Base-by-base conservation (phyloP, 53 echinoderm and acorn worm genomes). In the Antedon mediterranea region DNA sequence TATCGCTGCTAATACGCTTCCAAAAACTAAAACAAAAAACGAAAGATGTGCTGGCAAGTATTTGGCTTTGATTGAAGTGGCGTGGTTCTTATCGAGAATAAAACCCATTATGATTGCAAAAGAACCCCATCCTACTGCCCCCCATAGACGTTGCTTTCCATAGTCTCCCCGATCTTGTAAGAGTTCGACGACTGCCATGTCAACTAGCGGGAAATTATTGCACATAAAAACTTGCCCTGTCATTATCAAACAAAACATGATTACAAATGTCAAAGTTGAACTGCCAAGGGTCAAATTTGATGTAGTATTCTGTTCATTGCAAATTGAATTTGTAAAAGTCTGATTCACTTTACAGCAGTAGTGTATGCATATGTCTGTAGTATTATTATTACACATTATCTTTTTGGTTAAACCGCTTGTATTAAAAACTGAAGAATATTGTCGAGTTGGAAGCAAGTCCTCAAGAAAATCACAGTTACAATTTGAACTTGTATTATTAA, bases 41-140 rank as follows among this genome's bases (percentile, higher is more conserved):
- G 91, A 78, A 75, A 86, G 78, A 72, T 91, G 91, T 29, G 89
- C 81, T 3, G 90, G 83, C 57, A 76, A 81, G 57, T 79, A 91
- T 33, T 88, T 84, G 29, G 74, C 34, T 28, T 71, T 72, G 30
- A 30, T 57, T 0, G 86, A 70, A 74, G 73, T 41, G 28, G 72
- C 71, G 29, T 71, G 32, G 30, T 70, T 13, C 4, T 84, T 83
- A 30, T 94, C 94, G 15, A 91, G 81, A 34, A 89, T 82, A 13
- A 71, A 73, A 26, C 94, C 94, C 26, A 85, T 86, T 32, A 89
- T 71, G 31, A 91, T 43, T 4, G 94, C 90, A 74, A 94, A 89
- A 14, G 74, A 11, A 9, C 91, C 94, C 89, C 89, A 94, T 44
- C 94, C 91, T 26, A 94, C 75, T 1, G 94, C 89, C 18, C 94